Base-by-base conservation (phyloP, 2,888 invertebrate species). In the Thecophora atra region DNA sequence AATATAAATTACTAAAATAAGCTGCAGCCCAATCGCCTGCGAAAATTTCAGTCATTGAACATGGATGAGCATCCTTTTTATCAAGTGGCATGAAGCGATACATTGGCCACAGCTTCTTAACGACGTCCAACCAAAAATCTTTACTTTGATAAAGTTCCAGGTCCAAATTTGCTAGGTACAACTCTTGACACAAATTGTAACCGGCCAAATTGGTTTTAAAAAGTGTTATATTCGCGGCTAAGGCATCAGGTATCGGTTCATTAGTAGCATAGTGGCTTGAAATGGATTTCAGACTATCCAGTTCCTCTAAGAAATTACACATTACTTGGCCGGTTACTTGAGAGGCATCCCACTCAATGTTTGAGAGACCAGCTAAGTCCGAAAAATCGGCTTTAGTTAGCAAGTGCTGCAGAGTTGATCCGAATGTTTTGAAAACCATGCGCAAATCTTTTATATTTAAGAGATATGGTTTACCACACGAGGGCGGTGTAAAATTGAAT, bases 271-370 rank as follows among this genome's bases (percentile, higher is more conserved):
- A 91, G 84, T 98, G 96, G 2, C 91, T 89, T 63, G 94, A 93
- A 66, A 97, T 89, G 0, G 89, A 87, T 79, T 88, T 88, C 44
- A 91, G 83, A 2, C 89, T 88, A 26, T 87, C 81, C 0, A 91
- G 89, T 78, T 94, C 91, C 76, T 91, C 91, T 8, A 95, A 86
- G 91, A 95, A 96, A 82, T 93, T 92, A 0, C 90, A 89, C 90
- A 98, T 90, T 70, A 98, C 94, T 79, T 94, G 89, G 0, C 94
- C 92, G 74, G 93, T 92, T 0, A 96, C 91, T 82, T 94, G 93
- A 0, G 94, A 92, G 0, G 95, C 94, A 86, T 99, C 99, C 96
- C 96, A 97, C 88, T 98, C 98, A 0, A 98, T 90, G 83, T 94
- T 95, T 0, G 92, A 92, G 26, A 94, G 87, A 0, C 97, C 97